Evolutionary conservation across 2,113 vertebrate genomes (phyloP).

Genomic region (Pelmatolapia mariae): DNA sequence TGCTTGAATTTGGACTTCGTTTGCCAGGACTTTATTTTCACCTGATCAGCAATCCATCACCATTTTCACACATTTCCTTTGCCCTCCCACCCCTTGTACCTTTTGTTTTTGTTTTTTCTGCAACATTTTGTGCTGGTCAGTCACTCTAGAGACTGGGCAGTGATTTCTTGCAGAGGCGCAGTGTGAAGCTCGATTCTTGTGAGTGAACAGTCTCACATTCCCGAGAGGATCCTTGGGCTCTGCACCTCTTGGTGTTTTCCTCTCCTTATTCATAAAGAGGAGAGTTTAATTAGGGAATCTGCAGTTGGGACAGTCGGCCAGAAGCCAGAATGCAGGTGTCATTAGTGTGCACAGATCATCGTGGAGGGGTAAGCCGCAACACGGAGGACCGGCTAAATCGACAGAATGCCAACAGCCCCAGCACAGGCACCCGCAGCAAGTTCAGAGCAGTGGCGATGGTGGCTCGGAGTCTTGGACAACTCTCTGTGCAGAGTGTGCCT

Average conservation of each 20-base stretch:
- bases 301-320: background rate
- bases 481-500: conserved; percentile 82
- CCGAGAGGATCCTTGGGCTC: background rate
- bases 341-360: conserved; percentile 90
- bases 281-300: background rate
- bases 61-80: background rate
- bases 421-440: conserved; percentile 81
- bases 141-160: background rate
- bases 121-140: background rate
- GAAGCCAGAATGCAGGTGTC: conserved; percentile 88
- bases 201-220: background rate
- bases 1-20: conserved; percentile 16
- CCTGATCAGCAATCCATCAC: conserved; percentile 4
- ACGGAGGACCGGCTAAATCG: conserved; percentile 86
- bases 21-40: conserved; percentile 30
- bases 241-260: background rate
- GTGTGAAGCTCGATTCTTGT: background rate
- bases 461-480: conserved; percentile 90
- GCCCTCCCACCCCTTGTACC: background rate
- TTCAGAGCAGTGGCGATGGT: conserved; percentile 93
- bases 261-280: background rate
- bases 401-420: conserved; percentile 86
- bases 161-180: conserved; percentile 8
- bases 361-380: conserved; percentile 84
- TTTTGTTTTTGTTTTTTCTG: background rate